Conservation (phyloP, 2,888 invertebrate genomes). For the Osedax frankpressi region DNA sequence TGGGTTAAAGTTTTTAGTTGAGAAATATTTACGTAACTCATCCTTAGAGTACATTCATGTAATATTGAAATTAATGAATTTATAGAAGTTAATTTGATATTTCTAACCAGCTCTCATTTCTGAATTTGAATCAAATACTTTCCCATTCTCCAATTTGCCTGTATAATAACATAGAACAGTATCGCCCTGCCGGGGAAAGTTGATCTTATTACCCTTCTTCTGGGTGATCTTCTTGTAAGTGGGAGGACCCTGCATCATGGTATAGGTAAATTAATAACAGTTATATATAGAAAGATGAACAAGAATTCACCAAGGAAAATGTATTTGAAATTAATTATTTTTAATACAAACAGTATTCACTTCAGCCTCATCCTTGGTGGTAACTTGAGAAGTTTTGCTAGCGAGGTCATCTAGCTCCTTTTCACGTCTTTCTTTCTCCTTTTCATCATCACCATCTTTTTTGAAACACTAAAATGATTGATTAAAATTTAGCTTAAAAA, state of each 20-base stretch:
- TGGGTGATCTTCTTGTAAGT: conserved; percentile 27
- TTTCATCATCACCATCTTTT: not conserved
- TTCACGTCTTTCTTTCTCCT: not conserved
- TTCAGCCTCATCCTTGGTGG: not conserved
- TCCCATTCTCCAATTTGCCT: conserved; percentile 29
- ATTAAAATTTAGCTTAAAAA: not conserved
- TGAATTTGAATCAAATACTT: conserved; percentile 28
- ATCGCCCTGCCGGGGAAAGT: conserved; percentile 29
- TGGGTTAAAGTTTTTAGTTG: too few relatives aligned
- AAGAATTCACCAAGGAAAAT: too few relatives aligned
- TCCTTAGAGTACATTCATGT: too few relatives aligned
- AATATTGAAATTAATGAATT: too few relatives aligned
- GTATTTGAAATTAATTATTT: too few relatives aligned
- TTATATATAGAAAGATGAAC: too few relatives aligned
- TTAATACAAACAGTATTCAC: not conserved
- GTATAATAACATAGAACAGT: conserved; percentile 28
- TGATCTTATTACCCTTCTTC: conserved; percentile 30
- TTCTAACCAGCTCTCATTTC: conserved; percentile 14
- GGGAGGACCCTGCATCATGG: conserved; percentile 20
- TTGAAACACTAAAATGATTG: not conserved
- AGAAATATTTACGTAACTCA: too few relatives aligned
- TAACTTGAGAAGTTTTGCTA: not conserved
- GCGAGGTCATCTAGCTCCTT: not conserved
- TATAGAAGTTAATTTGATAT: too few relatives aligned
- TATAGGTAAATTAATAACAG: too few relatives aligned